Conservation (phyloP, 64 coral and sea anemone species). For the Porites australiensis region DNA sequence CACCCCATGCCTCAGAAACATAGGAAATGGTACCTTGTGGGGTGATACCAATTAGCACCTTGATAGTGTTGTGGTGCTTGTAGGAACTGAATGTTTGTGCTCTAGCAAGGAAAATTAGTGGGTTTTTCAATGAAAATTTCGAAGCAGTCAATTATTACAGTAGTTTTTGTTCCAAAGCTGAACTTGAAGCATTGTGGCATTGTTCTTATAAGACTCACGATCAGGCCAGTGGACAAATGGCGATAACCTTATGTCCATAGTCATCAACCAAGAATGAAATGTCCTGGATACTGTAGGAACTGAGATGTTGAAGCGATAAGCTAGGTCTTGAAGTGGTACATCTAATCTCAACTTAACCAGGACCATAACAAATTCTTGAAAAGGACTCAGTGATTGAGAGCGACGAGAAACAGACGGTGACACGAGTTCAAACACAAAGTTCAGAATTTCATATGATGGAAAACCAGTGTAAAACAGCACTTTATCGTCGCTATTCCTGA, state of each 20-base stretch:
- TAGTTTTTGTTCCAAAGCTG: constrained; percentile 39
- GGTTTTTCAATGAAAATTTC: constrained; percentile 44
- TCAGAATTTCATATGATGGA: background rate
- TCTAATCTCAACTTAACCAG: constrained; percentile 45
- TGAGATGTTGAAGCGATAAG: constrained; percentile 52
- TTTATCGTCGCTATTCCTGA: constrained; percentile 22
- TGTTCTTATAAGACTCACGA: constrained; percentile 38
- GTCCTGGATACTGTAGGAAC: constrained; percentile 33
- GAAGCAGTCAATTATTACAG: constrained; percentile 46
- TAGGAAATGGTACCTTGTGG: constrained; percentile 21
- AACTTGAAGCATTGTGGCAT: constrained; percentile 35
- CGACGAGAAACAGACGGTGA: constrained; percentile 40
- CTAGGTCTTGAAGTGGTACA: constrained; percentile 17
- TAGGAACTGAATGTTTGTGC: constrained; percentile 30
- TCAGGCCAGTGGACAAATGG: constrained; percentile 28
- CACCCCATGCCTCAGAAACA: constrained; percentile 37
- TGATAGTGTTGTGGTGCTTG: constrained; percentile 14
- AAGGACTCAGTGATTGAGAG: constrained; percentile 46
- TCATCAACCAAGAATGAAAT: constrained; percentile 50
- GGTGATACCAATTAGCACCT: constrained; percentile 19
- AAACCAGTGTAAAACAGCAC: constrained; percentile 10
- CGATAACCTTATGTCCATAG: constrained; percentile 43
- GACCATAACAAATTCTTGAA: constrained; percentile 50
- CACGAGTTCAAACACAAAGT: constrained; percentile 4
- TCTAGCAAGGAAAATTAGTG: constrained; percentile 23